Percentiles rank a stretch among this genome's conserved stretches.
phyloP scores from a whole-genome alignment of 1,140 invertebrate species.

The Tetramorium simillimum region DNA sequence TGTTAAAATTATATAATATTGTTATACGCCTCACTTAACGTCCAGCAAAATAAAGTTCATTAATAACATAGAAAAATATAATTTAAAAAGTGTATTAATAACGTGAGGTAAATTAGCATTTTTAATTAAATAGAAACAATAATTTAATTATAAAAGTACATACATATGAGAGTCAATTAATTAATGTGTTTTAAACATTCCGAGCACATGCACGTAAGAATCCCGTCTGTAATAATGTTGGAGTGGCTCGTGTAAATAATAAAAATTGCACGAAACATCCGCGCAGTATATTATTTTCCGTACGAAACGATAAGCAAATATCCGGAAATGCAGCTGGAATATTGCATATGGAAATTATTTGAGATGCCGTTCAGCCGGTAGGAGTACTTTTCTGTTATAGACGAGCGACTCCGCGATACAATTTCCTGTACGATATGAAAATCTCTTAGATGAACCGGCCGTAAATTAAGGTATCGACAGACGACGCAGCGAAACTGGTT shows the following conservation, averaged over 20 bases:
- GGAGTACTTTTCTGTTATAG: conserved; percentile 8
- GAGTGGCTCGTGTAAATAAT: neutral
- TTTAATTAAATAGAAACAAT: neutral
- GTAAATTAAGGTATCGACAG: conserved; percentile 58
- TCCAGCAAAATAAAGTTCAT: neutral
- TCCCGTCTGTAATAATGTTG: neutral
- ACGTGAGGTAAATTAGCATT: neutral
- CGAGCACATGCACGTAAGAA: neutral
- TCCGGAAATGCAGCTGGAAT: neutral
- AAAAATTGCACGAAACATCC: neutral
- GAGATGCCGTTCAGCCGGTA: neutral
- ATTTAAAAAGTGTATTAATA: neutral
- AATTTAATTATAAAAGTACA: too few relatives aligned
- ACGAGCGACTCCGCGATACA: neutral
- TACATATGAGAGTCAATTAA: neutral
- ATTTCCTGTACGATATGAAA: neutral
- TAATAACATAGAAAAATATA: neutral
- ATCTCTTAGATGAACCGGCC: conserved; percentile 15
- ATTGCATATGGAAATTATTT: conserved; percentile 8
- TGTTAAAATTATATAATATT: neutral
- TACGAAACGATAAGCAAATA: neutral
- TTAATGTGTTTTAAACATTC: neutral
- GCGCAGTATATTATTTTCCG: neutral
- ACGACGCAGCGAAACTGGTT: conserved; percentile 40
- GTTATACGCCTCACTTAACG: neutral